phyloP scores from a whole-genome alignment of 2,888 invertebrate species.

The Criorhina ranunculi region DNA sequence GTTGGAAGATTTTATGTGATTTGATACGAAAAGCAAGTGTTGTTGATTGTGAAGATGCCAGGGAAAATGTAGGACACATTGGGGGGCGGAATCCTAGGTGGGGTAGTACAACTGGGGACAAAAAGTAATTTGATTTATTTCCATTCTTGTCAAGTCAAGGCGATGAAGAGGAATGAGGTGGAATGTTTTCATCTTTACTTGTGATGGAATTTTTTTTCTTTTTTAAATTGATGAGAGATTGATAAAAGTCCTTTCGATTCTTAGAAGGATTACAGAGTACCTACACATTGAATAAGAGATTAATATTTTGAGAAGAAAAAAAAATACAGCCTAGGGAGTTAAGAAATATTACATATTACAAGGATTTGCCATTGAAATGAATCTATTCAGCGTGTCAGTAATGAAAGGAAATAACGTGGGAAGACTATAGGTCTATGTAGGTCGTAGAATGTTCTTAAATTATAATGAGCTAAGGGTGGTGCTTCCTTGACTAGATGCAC shows the following conservation, averaged over 20 bases:
- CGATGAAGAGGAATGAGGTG: background rate
- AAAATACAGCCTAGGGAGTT: background rate
- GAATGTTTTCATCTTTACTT: conserved; percentile 18
- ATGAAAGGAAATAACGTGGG: no score
- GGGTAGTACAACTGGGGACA: conserved; percentile 13
- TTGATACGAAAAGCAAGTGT: conserved; percentile 68
- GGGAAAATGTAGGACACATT: background rate
- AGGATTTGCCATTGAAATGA: no score
- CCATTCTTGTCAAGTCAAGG: conserved; percentile 14
- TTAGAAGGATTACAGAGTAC: background rate
- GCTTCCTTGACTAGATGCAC: no score
- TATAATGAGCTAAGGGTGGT: no score
- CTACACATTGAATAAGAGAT: background rate
- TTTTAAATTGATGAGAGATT: background rate
- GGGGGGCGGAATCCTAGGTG: background rate
- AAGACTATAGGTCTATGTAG: no score
- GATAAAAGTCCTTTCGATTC: conserved; percentile 1
- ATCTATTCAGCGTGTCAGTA: no score
- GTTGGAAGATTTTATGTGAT: conserved; percentile 63
- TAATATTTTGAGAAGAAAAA: background rate
- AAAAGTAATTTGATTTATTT: conserved; percentile 60
- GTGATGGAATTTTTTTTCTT: conserved; percentile 1
- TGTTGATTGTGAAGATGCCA: conserved; percentile 70
- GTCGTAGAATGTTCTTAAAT: no score
- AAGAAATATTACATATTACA: no score